Percentiles rank a stretch among this genome's conserved stretches.
Conservation (phyloP, 1,140 invertebrate species). For the Drosophila trapezifrons region DNA sequence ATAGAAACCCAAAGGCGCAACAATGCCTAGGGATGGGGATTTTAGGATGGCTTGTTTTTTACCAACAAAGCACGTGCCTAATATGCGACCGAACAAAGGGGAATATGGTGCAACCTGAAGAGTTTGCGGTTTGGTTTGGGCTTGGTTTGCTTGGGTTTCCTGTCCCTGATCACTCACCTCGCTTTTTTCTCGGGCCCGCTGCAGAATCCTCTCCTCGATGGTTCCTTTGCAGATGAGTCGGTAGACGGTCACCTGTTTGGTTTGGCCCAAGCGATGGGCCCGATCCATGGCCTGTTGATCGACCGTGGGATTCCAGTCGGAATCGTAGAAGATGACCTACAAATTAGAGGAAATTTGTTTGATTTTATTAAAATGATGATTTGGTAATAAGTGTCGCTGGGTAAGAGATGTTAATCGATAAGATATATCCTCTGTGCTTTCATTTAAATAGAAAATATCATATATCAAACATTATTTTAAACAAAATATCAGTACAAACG, state of each 20-base stretch:
- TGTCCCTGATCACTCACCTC: constrained; percentile 87
- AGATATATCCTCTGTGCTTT: too few relatives aligned
- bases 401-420: too few relatives aligned
- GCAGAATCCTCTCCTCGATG: constrained; percentile 95
- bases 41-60: constrained; percentile 46
- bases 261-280: constrained; percentile 94
- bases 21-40: constrained; percentile 49
- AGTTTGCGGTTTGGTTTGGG: constrained; percentile 67
- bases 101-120: constrained; percentile 55
- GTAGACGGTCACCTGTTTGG: constrained; percentile 96
- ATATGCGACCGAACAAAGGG: constrained; percentile 71
- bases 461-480: too few relatives aligned
- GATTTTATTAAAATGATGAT: too few relatives aligned
- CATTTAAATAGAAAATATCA: too few relatives aligned
- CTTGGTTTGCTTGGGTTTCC: constrained; percentile 56
- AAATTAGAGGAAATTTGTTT: constrained; percentile 44
- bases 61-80: constrained; percentile 75
- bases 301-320: constrained; percentile 99
- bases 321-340: constrained; percentile 99
- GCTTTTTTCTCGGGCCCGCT: constrained; percentile 95
- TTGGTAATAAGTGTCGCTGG: too few relatives aligned
- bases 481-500: too few relatives aligned
- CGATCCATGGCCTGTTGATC: constrained; percentile 98
- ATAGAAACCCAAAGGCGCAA: constrained; percentile 58
- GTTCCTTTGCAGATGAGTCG: constrained; percentile 95